Base-by-base conservation (phyloP, 2,797 vertebrate genomes). In the Ambastaia sidthimunki region DNA sequence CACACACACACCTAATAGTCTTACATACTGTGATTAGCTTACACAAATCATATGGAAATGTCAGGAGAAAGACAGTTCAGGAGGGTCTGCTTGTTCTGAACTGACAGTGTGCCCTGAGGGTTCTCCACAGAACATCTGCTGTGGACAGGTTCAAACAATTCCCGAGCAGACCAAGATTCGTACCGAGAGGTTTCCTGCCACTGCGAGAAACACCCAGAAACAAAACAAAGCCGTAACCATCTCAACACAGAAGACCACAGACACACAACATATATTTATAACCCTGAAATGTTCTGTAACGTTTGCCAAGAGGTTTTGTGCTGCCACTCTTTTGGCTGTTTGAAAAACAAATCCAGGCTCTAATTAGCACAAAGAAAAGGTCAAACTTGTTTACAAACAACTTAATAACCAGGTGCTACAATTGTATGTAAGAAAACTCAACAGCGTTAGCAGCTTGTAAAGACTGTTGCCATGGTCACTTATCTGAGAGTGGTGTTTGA, bases 191-290 rank as follows among this genome's bases (percentile, higher is more conserved):
- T 25, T 69, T 70, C 44, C 12, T 50, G n/a, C 67, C 13, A 62
- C 60, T 25, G 13, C 57, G 21, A 71, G n/a, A 78, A 71, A 78
- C 65, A 59, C 37, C 21, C 34, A 47, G 13, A 59, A 60, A 55
- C 75, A 71, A 63, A 78, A 78, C 67, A 71, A 52, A 78, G 44
- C 76, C 16, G 0, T 71, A 47, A 50, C 76, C 76, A 78, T 71
- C 47, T n/a, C 44, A 63, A 78, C 76, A 71, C 44, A 66, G 10
- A 67, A n/a, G 63, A 16, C 50, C 63, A 28, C 31, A 69, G 66
- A 57, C 52, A 47, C 6, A 19, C 75, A 21, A 18, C 23, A 21
- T 34, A 34, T 59, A 69, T 48, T 77, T 69, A 77, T 5, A 59
- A 57, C 34, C 11, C 31, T 55, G 18, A 67, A 76, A 25, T 15